Evolutionary conservation across 2,888 invertebrate genomes (phyloP).

Genomic region (Allolobophora icterica): DNA sequence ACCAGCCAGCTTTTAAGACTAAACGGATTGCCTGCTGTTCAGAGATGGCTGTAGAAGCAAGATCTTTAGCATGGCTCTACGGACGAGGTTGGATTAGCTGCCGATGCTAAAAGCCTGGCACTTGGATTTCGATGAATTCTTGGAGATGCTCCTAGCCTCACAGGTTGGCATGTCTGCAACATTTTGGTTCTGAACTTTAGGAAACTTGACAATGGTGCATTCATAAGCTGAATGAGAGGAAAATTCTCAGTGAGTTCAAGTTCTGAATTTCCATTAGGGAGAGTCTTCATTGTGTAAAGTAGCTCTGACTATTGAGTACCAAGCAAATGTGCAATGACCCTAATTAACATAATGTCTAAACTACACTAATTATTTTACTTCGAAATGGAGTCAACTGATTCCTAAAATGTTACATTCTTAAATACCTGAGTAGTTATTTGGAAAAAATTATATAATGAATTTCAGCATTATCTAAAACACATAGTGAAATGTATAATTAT

Average conservation of each 20-base stretch:
- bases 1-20: neutral
- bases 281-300: neutral
- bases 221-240: neutral
- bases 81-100: neutral
- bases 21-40: constrained; percentile 3
- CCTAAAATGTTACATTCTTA: neutral
- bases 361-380: neutral
- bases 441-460: neutral
- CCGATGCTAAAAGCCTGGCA: neutral
- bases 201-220: neutral
- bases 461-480: neutral
- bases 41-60: neutral
- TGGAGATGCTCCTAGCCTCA: neutral
- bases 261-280: neutral
- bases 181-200: neutral
- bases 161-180: neutral
- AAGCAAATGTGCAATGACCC: neutral
- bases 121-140: too few relatives aligned
- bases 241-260: too few relatives aligned
- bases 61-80: neutral
- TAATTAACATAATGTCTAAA: neutral
- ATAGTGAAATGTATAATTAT: neutral
- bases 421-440: neutral
- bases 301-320: neutral
- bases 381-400: neutral